Base-by-base conservation (phyloP, 2,113 vertebrate genomes). In the Eretmochelys imbricata region DNA sequence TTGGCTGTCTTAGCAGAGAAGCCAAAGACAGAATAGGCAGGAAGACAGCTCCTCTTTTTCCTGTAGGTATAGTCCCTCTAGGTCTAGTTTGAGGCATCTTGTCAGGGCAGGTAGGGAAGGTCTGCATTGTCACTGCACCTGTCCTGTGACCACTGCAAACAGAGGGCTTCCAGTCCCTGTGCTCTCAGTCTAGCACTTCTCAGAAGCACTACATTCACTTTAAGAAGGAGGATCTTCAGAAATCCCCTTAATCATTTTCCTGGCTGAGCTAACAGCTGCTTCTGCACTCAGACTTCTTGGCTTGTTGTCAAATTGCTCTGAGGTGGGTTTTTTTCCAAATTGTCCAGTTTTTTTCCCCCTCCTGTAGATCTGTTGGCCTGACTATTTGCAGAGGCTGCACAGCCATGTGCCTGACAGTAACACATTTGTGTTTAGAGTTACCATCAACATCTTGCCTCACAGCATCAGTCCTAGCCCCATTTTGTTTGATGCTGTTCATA, bases 341-440 rank as follows among this genome's bases (percentile, higher is more conserved):
- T 86, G 19, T 62, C 79, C 54, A 51, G 94, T 86, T 81, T 42
- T 10, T 10, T 10, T 80, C 59, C 8, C 35, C 10, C 19, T 38
- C 49, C 5, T 17, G 46, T 69, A 88, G 50, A 85, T 95, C 75
- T 89, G 19, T 85, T 49, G 50, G 72, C 89, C 55, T 38, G 89
- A 49, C 88, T 89, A 85, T 86, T 93, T 91, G 87, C 69, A 81
- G 83, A 49, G n/a, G 54, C 94, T 97, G 95, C 87, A 89, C 95
- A 48, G 46, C 95, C 96, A 95, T 96, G 96, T 95, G 94, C 86
- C 88, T 89, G 93, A 76, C 20, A 80, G 85, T 51, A 82, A 50
- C 59, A 6, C 65, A 42, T 95, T 92, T 92, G 7, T 93, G 49
- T 54, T 84, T 84, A 93, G 31, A 72, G 81, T 83, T 75, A 75